phyloP scores from a whole-genome alignment of 2,797 vertebrate species.

The Clarias fuscus region DNA sequence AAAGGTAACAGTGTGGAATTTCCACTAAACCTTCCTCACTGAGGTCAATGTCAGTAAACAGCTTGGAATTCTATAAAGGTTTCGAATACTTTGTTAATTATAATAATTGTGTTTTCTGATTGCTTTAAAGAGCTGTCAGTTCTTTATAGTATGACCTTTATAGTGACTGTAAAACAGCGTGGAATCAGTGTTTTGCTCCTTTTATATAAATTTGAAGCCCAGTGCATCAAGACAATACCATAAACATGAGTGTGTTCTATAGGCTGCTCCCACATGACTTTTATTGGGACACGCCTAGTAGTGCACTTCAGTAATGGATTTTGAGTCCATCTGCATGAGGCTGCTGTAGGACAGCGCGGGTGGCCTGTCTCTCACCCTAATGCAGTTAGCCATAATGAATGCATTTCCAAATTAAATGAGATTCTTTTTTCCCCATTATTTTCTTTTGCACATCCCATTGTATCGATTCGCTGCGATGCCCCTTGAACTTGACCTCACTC shows the following conservation, averaged over 20 bases:
- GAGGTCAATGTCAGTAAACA: slow-evolving; percentile 4
- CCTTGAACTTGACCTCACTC: slow-evolving; percentile 63
- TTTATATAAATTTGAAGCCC: not conserved
- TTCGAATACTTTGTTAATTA: slow-evolving; percentile 8
- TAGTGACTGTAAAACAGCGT: not conserved
- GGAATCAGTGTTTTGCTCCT: not conserved
- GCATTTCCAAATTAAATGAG: slow-evolving; percentile 65
- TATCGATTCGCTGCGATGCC: slow-evolving; percentile 60
- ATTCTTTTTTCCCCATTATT: slow-evolving; percentile 57
- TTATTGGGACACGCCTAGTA: slow-evolving; percentile 51
- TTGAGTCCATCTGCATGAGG: slow-evolving; percentile 53
- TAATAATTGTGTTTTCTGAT: not conserved
- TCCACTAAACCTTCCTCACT: slow-evolving; percentile 20
- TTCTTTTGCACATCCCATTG: slow-evolving; percentile 50
- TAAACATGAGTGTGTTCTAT: slow-evolving; percentile 10
- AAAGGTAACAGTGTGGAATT: slow-evolving; percentile 17
- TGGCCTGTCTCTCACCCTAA: slow-evolving; percentile 51
- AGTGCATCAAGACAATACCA: not conserved
- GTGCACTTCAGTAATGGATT: slow-evolving; percentile 59
- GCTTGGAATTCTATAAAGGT: slow-evolving; percentile 9
- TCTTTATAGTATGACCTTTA: slow-evolving; percentile 4
- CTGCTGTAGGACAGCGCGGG: slow-evolving; percentile 44
- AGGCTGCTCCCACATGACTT: slow-evolving; percentile 28
- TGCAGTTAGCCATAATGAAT: slow-evolving; percentile 63
- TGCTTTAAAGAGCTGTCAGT: not conserved